Evolutionary conservation across 2,797 vertebrate genomes (phyloP).

Genomic region (Pseudopleuronectes americanus): DNA sequence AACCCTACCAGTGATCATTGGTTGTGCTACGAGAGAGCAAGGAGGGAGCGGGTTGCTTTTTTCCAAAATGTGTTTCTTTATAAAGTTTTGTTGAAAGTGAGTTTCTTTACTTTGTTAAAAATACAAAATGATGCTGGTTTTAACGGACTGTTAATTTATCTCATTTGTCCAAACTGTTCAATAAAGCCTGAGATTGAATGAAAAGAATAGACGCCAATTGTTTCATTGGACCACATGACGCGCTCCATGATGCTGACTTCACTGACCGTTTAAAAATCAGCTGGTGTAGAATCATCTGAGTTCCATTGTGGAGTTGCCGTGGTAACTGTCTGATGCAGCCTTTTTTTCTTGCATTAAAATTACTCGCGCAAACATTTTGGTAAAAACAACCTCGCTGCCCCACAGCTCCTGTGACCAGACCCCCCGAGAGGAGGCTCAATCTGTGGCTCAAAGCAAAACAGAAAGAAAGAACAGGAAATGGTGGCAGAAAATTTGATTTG

Average conservation of each 20-base stretch:
- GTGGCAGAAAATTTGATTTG: conserved; percentile 49
- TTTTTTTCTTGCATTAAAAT: conserved; percentile 35
- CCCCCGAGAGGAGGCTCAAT: conserved; percentile 18
- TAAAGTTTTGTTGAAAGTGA: neutral
- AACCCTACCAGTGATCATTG: conserved; percentile 60
- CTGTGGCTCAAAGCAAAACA: conserved; percentile 34
- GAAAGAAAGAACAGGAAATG: conserved; percentile 14
- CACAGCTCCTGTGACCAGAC: conserved; percentile 47
- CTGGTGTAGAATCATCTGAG: conserved; percentile 36
- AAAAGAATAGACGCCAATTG: neutral
- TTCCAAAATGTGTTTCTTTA: conserved; percentile 45
- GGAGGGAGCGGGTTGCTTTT: conserved; percentile 54
- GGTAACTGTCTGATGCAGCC: conserved; percentile 5
- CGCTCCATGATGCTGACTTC: conserved; percentile 10
- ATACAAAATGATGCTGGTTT: conserved; percentile 65
- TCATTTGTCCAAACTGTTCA: neutral
- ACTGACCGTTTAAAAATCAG: conserved; percentile 40
- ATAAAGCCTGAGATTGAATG: conserved; percentile 32
- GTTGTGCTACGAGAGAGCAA: conserved; percentile 53
- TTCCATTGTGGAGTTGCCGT: conserved; percentile 1
- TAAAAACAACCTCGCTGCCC: conserved; percentile 50
- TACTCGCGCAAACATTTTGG: conserved; percentile 43
- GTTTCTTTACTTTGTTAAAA: neutral
- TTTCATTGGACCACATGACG: neutral
- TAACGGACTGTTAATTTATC: neutral